phyloP scores from a whole-genome alignment of 35 echinoderm and acorn worm genomes.

The Anneissia japonica region DNA sequence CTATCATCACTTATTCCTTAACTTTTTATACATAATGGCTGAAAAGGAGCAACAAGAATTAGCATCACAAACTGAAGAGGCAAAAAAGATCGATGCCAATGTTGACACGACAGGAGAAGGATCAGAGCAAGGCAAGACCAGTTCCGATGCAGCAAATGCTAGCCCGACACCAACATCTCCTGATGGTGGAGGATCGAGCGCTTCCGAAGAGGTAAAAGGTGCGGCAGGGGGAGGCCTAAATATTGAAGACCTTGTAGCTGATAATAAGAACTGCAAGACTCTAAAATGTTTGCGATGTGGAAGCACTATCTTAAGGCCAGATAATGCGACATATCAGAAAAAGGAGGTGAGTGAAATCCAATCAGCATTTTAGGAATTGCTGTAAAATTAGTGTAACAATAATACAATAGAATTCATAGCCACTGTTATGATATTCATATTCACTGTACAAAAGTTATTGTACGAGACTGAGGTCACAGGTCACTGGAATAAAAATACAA shows the following conservation, averaged over 20 bases:
- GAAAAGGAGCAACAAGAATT: not conserved
- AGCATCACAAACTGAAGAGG: not conserved
- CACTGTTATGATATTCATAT: no score
- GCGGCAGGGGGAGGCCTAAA: slow-evolving; percentile 4
- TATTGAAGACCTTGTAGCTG: slow-evolving; percentile 22
- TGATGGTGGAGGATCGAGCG: not conserved
- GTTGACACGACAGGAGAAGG: not conserved
- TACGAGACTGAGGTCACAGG: no score
- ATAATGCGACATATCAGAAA: slow-evolving; percentile 15
- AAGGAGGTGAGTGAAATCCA: slow-evolving; percentile 57
- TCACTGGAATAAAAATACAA: no score
- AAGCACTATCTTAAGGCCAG: slow-evolving; percentile 54
- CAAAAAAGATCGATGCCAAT: not conserved
- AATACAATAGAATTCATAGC: no score
- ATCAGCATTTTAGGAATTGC: no score
- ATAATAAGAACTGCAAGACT: slow-evolving; percentile 43
- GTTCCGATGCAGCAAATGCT: not conserved
- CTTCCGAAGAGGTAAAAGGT: not conserved
- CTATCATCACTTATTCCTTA: no score
- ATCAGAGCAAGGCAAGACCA: not conserved
- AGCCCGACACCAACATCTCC: not conserved
- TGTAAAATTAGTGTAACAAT: no score
- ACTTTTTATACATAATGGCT: no score
- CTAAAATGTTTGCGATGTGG: slow-evolving; percentile 53
- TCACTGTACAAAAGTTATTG: no score